Evolutionary conservation across 2,113 vertebrate species (phyloP), one percentile per base, ranked within the genome.

Genomic region (Anser cygnoides): DNA sequence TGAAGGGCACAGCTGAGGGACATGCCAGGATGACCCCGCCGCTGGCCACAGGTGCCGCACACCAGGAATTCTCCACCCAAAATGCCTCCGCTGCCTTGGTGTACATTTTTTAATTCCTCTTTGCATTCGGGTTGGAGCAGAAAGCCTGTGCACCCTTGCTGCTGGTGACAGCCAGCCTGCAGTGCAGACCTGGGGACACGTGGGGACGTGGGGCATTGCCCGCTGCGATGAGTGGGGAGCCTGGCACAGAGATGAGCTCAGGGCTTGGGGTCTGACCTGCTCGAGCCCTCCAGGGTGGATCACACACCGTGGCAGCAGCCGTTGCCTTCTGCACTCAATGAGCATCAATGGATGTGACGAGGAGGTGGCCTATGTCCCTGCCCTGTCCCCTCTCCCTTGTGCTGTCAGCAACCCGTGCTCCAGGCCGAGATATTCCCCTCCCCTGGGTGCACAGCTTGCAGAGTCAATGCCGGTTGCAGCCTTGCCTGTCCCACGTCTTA

Each of bases 1-100:
- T 79, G 92, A 96, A 95, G 87, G 87, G 80, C 89, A 79, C 96
- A 95, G 96, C 89, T 97, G 95, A 92, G 58, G 62, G 57, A 55
- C 6, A 1, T 61, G 25, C 44, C 1, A 4, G 49, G 43, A 62
- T 58, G 52, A 39, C 75, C 25, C 73, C 41, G 31, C 87, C 5
- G 1, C 11, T 13, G 9, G 67, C 75, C 91, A 85, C 83, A 86
- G 68, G 57, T 93, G 86, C 70, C 54, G 68, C 63, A 58, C 10
- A 2, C 23, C 94, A 88, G 71, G 43, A 61, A 9, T 3, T 19
- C 29, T 58, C 43, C 5, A 2, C 41, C 57, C 66, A 68, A 21
- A 85, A 28, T 1, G 1, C 44, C 29, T 90, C 75, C 62, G 49
- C 72, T 82, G 29, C 49, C 74, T 43, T 10, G 0, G 4, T 0